phyloP scores from a whole-genome alignment of 2,888 invertebrate genomes.

The Callimorpha dominula region DNA sequence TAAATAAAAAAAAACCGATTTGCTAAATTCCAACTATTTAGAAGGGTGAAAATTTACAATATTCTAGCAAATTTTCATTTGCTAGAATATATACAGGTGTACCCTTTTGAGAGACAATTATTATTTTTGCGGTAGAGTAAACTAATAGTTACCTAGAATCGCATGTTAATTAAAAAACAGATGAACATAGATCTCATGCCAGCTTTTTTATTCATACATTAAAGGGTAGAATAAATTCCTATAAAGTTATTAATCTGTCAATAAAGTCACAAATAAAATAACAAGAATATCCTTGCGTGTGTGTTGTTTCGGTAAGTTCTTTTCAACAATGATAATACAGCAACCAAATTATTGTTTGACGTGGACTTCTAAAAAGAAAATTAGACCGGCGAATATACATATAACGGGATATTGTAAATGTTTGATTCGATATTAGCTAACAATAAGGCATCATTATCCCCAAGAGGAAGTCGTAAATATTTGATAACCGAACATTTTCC shows the following conservation, averaged over 20 bases:
- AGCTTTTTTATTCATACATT: too few species aligned
- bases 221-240: too few species aligned
- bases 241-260: not conserved
- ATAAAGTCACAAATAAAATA: not conserved
- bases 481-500: not conserved
- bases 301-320: not conserved
- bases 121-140: too few species aligned
- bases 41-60: too few species aligned
- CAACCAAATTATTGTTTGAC: not conserved
- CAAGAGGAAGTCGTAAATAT: not conserved
- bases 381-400: not conserved
- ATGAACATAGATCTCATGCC: too few species aligned
- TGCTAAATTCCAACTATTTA: too few species aligned
- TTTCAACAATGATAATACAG: not conserved
- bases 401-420: too few species aligned
- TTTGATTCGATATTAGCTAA: not conserved
- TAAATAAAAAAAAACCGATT: too few species aligned
- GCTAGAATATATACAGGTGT: too few species aligned
- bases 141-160: not conserved
- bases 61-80: too few species aligned
- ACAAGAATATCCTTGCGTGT: too few species aligned
- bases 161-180: not conserved
- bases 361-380: not conserved
- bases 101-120: too few species aligned
- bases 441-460: not conserved